Evolutionary conservation across 2,113 vertebrate species (phyloP).

Genomic region (Pseudolaguvia tuberculata): DNA sequence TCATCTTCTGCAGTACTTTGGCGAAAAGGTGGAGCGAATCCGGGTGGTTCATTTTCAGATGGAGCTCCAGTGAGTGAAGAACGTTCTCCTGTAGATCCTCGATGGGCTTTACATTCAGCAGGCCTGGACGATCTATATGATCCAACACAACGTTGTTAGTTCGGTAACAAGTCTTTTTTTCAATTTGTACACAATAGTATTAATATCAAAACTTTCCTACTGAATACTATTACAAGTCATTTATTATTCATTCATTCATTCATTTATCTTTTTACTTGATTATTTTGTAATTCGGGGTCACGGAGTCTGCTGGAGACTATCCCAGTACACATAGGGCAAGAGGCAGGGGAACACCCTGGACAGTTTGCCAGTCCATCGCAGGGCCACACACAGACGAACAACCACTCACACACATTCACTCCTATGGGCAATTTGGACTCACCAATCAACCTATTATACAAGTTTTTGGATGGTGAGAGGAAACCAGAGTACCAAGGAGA

Average conservation of each 20-base stretch:
- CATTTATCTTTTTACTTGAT: too few relatives aligned
- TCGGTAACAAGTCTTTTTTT: neutral
- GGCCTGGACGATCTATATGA: conserved; percentile 84
- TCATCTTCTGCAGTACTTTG: conserved; percentile 98
- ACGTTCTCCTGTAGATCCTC: conserved; percentile 95
- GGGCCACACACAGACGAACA: too few relatives aligned
- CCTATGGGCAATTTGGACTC: too few relatives aligned
- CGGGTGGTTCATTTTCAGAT: conserved; percentile 92
- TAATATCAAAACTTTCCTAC: neutral
- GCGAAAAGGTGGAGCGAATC: conserved; percentile 94
- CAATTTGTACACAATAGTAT: neutral
- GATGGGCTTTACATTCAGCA: conserved; percentile 94
- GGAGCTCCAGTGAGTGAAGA: conserved; percentile 90
- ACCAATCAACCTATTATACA: too few relatives aligned
- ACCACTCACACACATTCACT: too few relatives aligned
- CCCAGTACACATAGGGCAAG: too few relatives aligned
- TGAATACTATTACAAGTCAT: conserved; percentile 34
- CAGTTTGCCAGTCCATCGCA: too few relatives aligned
- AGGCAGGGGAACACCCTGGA: too few relatives aligned
- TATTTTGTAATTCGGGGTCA: too few relatives aligned
- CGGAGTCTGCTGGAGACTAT: too few relatives aligned
- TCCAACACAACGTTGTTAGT: conserved; percentile 10
- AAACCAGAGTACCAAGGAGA: too few relatives aligned
- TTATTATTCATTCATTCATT: conserved; percentile 32
- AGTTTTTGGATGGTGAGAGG: too few relatives aligned